phyloP scores from a whole-genome alignment of 2,797 vertebrate genomes.

The Danio jaintianensis region DNA sequence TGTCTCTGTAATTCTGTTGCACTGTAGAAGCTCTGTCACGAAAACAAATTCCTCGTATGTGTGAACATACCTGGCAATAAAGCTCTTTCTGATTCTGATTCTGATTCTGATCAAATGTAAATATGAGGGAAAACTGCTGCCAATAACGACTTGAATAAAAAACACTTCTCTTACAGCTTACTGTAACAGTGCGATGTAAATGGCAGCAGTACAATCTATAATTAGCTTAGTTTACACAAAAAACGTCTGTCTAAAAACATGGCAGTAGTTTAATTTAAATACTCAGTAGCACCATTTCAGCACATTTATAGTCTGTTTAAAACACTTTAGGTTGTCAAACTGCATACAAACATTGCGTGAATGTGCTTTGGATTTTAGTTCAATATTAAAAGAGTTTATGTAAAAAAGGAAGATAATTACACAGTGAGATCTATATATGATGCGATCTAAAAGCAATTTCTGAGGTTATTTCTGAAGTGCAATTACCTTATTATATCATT shows the following conservation, averaged over 20 bases:
- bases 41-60: too few species aligned
- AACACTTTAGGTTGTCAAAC: background rate
- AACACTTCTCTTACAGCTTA: background rate
- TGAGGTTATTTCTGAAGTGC: slow-evolving; percentile 10
- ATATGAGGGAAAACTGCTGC: background rate
- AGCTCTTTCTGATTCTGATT: too few species aligned
- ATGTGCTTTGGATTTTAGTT: background rate
- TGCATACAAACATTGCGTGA: background rate
- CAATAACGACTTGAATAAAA: background rate
- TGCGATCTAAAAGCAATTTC: background rate
- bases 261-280: background rate
- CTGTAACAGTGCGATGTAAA: background rate
- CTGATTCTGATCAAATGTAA: too few species aligned
- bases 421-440: background rate
- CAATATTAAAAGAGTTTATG: background rate
- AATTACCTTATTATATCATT: slow-evolving; percentile 20
- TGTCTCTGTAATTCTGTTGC: too few species aligned
- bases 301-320: background rate
- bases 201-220: background rate
- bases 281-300: background rate
- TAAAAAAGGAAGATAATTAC: slow-evolving; percentile 7
- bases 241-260: background rate
- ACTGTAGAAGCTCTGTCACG: too few species aligned
- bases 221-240: background rate
- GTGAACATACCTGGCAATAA: too few species aligned